Base-by-base conservation (phyloP, 1,140 invertebrate species). In the Lepidotrigona ventralis region DNA sequence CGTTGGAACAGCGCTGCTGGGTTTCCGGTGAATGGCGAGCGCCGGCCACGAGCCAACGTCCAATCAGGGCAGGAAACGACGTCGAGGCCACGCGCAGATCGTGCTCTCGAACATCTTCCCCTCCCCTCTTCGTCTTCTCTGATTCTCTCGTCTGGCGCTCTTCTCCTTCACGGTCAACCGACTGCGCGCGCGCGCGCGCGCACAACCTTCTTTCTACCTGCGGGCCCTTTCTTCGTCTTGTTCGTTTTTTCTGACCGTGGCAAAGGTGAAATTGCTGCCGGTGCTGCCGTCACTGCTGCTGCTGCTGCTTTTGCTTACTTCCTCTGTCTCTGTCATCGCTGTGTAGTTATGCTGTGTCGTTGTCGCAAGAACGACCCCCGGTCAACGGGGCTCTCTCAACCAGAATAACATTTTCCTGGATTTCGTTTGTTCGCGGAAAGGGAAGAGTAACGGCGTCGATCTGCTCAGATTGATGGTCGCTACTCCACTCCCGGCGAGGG, bases 1-100 rank as follows among this genome's bases (percentile, higher is more conserved):
- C 86, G 86, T 83, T 80, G 73, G 78, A 88, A 54, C 74, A 74
- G 77, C 76, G 85, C 86, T 86, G 87, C 87, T 85, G 89, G 86
- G 91, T 93, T 93, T 93, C 92, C 92, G 92, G 92, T 93, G 92
- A 93, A 92, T 90, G 93, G 93, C 93, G 93, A 94, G 91, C 93
- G 93, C 93, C 93, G 90, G 93, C 93, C 93, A 94, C 93, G 93
- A 94, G 93, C 93, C 93, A 91, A 85, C 91, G 91, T 94, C 93
- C 93, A 94, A 94, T 94, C 93, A 94, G 92, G 90, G 87, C 91
- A 91, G 91, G 90, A 94, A 93, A 89, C 91, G 90, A 92, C 85
- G 81, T 53, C 79, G 89, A 91, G 91, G 93, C 93, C 93, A 94
- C 93, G 93, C 93, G 93, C 91, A 90, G 86, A 90, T 90, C 83